These are phyloP conservation scores for Allolobophora icterica DNA, from an alignment of 2,888 invertebrate species.

Conservation along the genomic window DNA sequence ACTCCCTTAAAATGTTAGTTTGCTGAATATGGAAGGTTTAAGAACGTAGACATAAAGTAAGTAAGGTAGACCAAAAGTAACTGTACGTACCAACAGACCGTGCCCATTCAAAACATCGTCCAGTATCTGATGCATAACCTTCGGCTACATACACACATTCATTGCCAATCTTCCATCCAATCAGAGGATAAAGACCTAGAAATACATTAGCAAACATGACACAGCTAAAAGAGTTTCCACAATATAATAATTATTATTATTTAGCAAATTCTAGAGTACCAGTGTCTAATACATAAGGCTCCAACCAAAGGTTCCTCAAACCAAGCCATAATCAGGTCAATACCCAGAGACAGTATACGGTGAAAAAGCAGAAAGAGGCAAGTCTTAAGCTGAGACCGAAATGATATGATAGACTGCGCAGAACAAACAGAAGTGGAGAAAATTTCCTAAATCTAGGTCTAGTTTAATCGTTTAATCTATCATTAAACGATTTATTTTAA, in stretches of 20 bases:
- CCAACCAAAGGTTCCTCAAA: neutral
- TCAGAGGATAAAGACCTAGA: conserved; percentile 83
- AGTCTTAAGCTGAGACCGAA: too few relatives aligned
- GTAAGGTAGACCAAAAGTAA: neutral
- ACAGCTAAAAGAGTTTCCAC: neutral
- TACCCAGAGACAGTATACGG: neutral
- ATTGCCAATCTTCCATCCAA: conserved; percentile 80
- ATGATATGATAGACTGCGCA: too few relatives aligned
- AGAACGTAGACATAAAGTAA: too few relatives aligned
- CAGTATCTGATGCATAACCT: conserved; percentile 86
- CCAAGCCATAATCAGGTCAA: neutral
- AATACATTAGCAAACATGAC: conserved; percentile 28
- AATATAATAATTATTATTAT: neutral
- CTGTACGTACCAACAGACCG: conserved; percentile 58
- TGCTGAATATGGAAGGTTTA: too few relatives aligned
- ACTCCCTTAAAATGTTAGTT: too few relatives aligned
- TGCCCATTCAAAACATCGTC: conserved; percentile 84
- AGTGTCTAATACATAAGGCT: neutral
- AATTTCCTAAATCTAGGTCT: too few relatives aligned
- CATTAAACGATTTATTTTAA: too few relatives aligned
- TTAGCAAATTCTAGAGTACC: neutral
- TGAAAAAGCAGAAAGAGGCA: too few relatives aligned
- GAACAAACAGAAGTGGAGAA: too few relatives aligned
- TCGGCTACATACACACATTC: conserved; percentile 77
- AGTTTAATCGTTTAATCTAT: too few relatives aligned